Base-by-base conservation (phyloP, 2,888 invertebrate species). In the Amphipyra berbera region DNA sequence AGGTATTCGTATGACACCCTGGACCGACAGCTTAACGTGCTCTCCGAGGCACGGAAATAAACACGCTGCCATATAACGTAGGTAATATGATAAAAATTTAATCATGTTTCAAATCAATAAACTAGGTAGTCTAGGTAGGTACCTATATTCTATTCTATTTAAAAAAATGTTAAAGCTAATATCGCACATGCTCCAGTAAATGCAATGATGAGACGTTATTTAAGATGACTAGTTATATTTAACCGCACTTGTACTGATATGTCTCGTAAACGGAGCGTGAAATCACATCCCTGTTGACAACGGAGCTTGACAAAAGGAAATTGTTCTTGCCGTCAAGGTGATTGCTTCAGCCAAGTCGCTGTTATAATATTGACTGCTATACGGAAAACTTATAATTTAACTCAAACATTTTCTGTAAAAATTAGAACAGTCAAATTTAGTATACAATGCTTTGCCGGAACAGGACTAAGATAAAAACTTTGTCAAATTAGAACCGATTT, bases 211-310 rank as follows among this genome's bases (percentile, higher is more conserved):
- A 65, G 60, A 62, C 41, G 38, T 55, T 66, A 41, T 63, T 58
- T 60, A 60, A 73, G 65, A 71, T 73, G 14, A 68, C 61, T 76
- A 67, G 76, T 71, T 68, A 62, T 60, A 61, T 67, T 58, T 33
- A 59, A 65, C 67, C 67, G 64, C 60, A 73, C 61, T 74, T 69
- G 59, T 70, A 59, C 61, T 62, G 79, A 82, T 79, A 79, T 77
- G 76, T 81, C 64, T 61, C 52, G 77, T 62, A 75, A 86, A 86
- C 85, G 82, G 79, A 82, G 82, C 88, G 81, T 85, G 85, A 86
- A 88, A 88, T 88, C 85, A 85, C 82, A 77, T 85, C 83, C 81
- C 79, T 84, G 82, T 84, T 81, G 85, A 84, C 83, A 84, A 72
- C 76, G 73, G 61, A 80, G 76, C 82, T 82, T 83, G 77, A 85